phyloP scores from a whole-genome alignment of 2,113 vertebrate genomes.

The Anguilla japonica region DNA sequence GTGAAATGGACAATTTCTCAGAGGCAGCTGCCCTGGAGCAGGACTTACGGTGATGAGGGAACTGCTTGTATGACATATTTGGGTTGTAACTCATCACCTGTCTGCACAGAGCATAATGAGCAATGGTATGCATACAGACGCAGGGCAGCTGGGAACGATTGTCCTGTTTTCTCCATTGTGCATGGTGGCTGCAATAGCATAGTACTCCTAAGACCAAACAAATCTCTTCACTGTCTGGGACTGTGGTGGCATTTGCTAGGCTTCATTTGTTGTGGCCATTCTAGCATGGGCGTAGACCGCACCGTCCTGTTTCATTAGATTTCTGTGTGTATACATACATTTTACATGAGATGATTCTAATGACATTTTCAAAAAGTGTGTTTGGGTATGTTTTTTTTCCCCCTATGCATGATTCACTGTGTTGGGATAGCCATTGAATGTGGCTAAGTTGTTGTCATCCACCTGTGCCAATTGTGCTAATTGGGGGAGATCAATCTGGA shows the following conservation, averaged over 20 bases:
- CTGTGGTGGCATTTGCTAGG: background rate
- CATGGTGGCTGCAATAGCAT: background rate
- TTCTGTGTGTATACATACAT: background rate
- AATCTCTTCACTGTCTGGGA: background rate
- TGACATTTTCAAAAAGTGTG: background rate
- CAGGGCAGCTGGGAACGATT: background rate
- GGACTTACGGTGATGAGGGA: slow-evolving; percentile 51
- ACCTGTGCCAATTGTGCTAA: no score
- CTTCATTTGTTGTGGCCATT: background rate
- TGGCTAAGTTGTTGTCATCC: no score
- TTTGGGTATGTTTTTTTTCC: background rate
- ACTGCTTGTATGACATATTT: slow-evolving; percentile 30
- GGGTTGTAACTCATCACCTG: slow-evolving; percentile 8
- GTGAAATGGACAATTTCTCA: slow-evolving; percentile 63
- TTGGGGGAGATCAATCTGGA: no score
- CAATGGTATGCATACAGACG: background rate
- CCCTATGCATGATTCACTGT: no score
- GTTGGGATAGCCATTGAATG: no score
- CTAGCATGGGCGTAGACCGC: no score
- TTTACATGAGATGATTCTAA: background rate
- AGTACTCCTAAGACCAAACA: background rate
- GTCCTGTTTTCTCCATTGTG: slow-evolving; percentile 1
- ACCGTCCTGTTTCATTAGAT: background rate
- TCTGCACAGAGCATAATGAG: background rate
- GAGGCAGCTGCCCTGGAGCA: slow-evolving; percentile 55